Percentiles rank a stretch among this genome's conserved stretches.
Conservation (phyloP, 2,888 invertebrate genomes). For the Limnephilus marmoratus region DNA sequence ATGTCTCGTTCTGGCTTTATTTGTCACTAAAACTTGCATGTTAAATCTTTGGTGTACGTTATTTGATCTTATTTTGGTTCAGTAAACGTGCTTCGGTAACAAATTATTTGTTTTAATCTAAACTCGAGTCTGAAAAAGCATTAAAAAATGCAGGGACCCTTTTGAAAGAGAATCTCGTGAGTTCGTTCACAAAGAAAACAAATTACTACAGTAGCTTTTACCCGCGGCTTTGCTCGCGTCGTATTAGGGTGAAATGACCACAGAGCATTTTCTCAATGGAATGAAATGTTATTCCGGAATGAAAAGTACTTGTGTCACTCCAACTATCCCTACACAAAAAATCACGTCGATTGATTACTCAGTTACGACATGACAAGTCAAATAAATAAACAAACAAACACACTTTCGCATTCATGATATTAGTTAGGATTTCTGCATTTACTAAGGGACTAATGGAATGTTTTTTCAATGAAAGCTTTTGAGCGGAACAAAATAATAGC, state of each 20-base stretch:
- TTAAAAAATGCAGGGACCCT: not conserved
- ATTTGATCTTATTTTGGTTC: not conserved
- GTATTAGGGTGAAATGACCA: too few species aligned
- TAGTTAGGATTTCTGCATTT: not conserved
- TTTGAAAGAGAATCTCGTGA: not conserved
- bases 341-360: too few species aligned
- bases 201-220: not conserved
- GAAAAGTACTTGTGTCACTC: too few species aligned
- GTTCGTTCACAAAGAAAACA: not conserved
- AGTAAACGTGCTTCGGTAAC: not conserved
- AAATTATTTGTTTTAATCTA: not conserved
- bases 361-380: too few species aligned
- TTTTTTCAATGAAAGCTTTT: not conserved
- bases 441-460: not conserved
- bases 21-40: not conserved
- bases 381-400: too few species aligned
- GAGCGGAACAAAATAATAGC: too few species aligned
- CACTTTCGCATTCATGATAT: too few species aligned
- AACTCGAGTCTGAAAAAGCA: not conserved
- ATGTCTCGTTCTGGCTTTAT: not conserved
- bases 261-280: too few species aligned
- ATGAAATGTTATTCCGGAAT: too few species aligned
- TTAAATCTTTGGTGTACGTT: not conserved
- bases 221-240: too few species aligned
- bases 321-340: too few species aligned